Evolutionary conservation across 2,113 vertebrate genomes (phyloP).

Genomic region (Anoura caudifer): DNA sequence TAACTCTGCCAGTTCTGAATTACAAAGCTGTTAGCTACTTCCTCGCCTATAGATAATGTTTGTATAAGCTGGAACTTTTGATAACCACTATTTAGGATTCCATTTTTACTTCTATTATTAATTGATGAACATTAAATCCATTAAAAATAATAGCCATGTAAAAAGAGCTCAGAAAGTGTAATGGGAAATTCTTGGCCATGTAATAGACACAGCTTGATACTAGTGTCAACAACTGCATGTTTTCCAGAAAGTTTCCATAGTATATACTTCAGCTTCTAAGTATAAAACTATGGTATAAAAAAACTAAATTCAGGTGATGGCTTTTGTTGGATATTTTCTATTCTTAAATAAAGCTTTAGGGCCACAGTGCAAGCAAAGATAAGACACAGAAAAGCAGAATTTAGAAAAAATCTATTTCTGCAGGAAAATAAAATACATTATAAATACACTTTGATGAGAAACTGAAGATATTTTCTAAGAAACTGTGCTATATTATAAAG

Average conservation of each 20-base stretch:
- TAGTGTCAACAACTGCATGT: slow-evolving; percentile 58
- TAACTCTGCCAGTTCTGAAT: background rate
- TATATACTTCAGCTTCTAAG: slow-evolving; percentile 66
- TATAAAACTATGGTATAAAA: slow-evolving; percentile 65
- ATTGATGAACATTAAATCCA: slow-evolving; percentile 15
- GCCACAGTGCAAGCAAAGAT: slow-evolving; percentile 30
- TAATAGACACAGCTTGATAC: slow-evolving; percentile 39
- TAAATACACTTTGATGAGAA: slow-evolving; percentile 26
- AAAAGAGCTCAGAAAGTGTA: background rate
- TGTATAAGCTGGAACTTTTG: background rate
- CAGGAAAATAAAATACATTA: background rate
- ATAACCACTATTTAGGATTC: background rate
- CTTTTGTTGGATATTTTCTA: slow-evolving; percentile 49
- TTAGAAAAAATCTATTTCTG: background rate
- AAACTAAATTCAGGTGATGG: slow-evolving; percentile 47
- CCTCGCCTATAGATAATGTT: background rate
- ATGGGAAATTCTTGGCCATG: background rate
- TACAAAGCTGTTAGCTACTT: background rate
- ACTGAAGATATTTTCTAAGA: background rate
- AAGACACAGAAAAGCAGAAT: background rate
- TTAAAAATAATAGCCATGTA: slow-evolving; percentile 34
- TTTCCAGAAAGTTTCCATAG: slow-evolving; percentile 68
- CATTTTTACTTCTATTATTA: slow-evolving; percentile 22
- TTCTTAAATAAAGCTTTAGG: slow-evolving; percentile 54
- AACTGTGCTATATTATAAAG: background rate